A percentile compares a stretch with the other conserved stretches of the same genome.
Conservation (phyloP, 35 echinoderm and acorn worm species). For the Holothuria glaberrima region DNA sequence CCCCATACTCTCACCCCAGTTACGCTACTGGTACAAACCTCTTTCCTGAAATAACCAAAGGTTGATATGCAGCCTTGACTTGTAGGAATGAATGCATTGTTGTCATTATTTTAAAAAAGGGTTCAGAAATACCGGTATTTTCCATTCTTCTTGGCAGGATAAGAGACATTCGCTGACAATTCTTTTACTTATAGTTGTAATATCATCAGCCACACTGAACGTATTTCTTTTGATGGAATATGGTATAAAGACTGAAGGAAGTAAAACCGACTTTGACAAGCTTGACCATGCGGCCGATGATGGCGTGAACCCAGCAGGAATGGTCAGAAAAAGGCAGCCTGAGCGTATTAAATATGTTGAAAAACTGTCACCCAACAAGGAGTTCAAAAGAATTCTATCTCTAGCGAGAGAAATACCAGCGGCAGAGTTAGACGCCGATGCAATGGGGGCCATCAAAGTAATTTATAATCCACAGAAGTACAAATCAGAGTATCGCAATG, state of each 20-base stretch:
- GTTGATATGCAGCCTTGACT: too few relatives aligned
- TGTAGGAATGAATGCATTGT: too few relatives aligned
- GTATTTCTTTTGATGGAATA: neutral
- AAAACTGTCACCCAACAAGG: neutral
- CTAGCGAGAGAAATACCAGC: slow-evolving; percentile 25
- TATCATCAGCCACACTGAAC: neutral
- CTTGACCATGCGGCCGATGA: neutral
- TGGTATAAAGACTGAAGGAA: neutral
- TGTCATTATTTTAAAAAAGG: too few relatives aligned
- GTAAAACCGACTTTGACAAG: neutral
- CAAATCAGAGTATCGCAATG: neutral
- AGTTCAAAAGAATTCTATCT: neutral
- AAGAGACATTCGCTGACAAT: too few relatives aligned
- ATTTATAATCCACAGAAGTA: neutral
- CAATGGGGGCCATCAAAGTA: neutral
- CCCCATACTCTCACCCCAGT: too few relatives aligned
- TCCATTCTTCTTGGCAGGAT: too few relatives aligned
- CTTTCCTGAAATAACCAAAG: too few relatives aligned
- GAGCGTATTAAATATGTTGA: slow-evolving; percentile 8
- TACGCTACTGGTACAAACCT: too few relatives aligned
- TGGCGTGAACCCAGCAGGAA: neutral
- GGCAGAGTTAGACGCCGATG: neutral
- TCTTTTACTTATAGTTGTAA: neutral
- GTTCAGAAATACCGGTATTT: too few relatives aligned
- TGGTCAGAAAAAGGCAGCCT: neutral